Conservation (phyloP, 2,888 invertebrate species). For the Sceliomorpha sp. region DNA sequence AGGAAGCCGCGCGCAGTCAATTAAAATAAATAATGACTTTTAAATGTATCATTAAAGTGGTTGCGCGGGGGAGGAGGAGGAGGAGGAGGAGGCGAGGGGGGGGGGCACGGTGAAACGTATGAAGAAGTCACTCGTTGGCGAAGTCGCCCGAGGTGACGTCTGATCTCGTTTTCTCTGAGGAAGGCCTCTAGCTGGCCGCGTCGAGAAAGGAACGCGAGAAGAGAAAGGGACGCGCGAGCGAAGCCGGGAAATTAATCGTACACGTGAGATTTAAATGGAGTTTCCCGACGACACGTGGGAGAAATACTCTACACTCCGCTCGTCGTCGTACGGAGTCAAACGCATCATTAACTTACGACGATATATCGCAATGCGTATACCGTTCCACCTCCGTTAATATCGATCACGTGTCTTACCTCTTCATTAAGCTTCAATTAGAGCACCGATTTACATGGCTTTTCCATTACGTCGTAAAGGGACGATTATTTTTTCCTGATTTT, state of each 20-base stretch:
- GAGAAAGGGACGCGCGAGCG: slow-evolving; percentile 24
- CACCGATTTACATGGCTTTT: slow-evolving; percentile 30
- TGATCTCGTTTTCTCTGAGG: slow-evolving; percentile 45
- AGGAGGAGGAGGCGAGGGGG: slow-evolving; percentile 8
- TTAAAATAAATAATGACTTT: slow-evolving; percentile 28
- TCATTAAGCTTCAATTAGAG: slow-evolving; percentile 44
- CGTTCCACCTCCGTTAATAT: slow-evolving; percentile 8
- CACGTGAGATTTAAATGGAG: slow-evolving; percentile 52
- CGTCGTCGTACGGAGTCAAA: neutral
- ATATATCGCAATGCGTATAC: neutral
- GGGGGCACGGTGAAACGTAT: slow-evolving; percentile 22
- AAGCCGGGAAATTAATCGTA: slow-evolving; percentile 45
- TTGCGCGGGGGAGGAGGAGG: neutral
- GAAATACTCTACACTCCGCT: slow-evolving; percentile 38
- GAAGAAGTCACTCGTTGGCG: slow-evolving; percentile 45
- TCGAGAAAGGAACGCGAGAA: slow-evolving; percentile 34
- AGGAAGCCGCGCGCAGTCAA: slow-evolving; percentile 28
- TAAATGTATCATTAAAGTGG: slow-evolving; percentile 1
- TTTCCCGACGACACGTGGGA: slow-evolving; percentile 45
- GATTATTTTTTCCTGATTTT: slow-evolving; percentile 27
- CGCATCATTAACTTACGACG: slow-evolving; percentile 5
- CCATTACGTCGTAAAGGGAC: slow-evolving; percentile 33
- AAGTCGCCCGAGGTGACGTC: slow-evolving; percentile 47
- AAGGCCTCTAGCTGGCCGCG: slow-evolving; percentile 25
- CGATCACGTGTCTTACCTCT: slow-evolving; percentile 19